Evolutionary conservation across 2,113 vertebrate genomes (phyloP).

Genomic region (Pterocles burchelli): DNA sequence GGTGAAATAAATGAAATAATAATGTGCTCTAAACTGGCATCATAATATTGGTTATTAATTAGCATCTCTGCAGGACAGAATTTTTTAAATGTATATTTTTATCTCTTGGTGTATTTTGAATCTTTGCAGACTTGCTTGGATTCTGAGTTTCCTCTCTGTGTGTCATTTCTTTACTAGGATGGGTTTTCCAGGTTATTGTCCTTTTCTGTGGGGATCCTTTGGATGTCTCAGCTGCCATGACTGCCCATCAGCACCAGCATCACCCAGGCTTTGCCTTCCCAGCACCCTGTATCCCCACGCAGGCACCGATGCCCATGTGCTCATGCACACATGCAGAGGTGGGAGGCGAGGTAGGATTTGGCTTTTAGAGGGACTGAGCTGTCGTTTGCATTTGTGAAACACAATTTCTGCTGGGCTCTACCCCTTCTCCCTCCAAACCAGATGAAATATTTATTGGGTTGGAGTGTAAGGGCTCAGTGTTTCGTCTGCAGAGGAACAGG

Average conservation of each 20-base stretch:
- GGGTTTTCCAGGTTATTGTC: neutral
- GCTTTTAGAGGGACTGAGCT: neutral
- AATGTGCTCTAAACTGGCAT: neutral
- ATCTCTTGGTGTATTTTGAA: neutral
- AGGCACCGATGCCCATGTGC: neutral
- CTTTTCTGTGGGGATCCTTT: neutral
- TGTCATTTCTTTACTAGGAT: accelerated
- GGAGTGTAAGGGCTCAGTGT: slow-evolving; percentile 68
- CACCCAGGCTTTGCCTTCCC: neutral
- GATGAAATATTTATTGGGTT: slow-evolving; percentile 78
- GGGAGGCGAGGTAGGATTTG: slow-evolving; percentile 16
- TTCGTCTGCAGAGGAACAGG: slow-evolving; percentile 80
- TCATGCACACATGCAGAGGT: accelerated
- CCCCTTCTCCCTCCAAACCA: slow-evolving; percentile 59
- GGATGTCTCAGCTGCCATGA: accelerated
- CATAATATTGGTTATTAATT: neutral
- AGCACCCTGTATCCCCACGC: accelerated
- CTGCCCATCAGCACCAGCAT: neutral
- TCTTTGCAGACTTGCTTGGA: neutral
- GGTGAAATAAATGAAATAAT: neutral
- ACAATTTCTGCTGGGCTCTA: slow-evolving; percentile 43
- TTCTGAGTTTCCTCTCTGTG: neutral
- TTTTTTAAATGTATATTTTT: neutral
- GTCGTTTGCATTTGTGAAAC: neutral
- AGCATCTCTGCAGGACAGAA: neutral